Conservation (phyloP, 37 sponge, comb jelly and placozoan species). For the Chondrilla cf. caribensis region DNA sequence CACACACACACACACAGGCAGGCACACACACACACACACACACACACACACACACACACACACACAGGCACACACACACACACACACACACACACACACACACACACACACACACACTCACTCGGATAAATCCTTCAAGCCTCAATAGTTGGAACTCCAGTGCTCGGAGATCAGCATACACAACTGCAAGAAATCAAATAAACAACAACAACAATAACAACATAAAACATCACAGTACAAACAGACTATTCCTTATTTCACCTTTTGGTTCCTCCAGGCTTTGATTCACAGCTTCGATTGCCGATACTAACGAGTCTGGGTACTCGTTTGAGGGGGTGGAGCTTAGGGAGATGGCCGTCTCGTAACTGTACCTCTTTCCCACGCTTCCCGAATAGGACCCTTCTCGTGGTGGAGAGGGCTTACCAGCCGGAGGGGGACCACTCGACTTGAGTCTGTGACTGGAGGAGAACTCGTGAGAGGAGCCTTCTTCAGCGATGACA, state of each 20-base stretch:
- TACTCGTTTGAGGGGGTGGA: background rate
- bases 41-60: constrained; percentile 4
- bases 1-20: constrained; percentile 12
- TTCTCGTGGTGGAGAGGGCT: background rate
- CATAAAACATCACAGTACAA: background rate
- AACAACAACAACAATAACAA: background rate
- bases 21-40: too few species aligned
- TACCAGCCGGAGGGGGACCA: background rate
- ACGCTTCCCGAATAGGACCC: background rate
- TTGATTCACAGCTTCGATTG: constrained; percentile 40
- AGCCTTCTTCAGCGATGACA: background rate
- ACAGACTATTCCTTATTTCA: too few species aligned
- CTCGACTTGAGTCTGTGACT: too few species aligned
- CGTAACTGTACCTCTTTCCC: background rate
- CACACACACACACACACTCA: constrained; percentile 10
- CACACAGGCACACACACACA: background rate
- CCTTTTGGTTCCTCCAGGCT: constrained; percentile 61
- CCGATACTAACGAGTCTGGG: constrained; percentile 13
- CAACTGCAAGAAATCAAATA: background rate
- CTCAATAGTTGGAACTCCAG: constrained; percentile 42
- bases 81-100: background rate
- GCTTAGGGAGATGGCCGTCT: background rate
- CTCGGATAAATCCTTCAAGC: constrained; percentile 46
- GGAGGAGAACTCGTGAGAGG: too few species aligned
- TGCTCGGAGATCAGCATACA: constrained; percentile 34